Evolutionary conservation across 2,113 vertebrate genomes (phyloP).

Genomic region (Brachirus orientalis): DNA sequence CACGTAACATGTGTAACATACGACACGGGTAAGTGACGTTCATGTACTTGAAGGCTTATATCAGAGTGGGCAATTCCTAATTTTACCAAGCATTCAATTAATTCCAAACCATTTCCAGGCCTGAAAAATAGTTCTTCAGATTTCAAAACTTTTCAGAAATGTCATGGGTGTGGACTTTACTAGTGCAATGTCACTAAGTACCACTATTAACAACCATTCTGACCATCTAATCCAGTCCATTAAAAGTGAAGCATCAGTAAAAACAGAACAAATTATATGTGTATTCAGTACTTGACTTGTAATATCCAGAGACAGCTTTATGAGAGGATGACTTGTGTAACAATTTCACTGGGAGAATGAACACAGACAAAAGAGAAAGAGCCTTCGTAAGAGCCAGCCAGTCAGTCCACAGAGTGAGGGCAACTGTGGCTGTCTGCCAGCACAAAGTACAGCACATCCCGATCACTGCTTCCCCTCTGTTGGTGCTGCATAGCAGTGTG

Average conservation of each 20-base stretch:
- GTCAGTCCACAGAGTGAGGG: conserved; percentile 26
- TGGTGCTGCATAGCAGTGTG: conserved; percentile 17
- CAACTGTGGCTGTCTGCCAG: conserved; percentile 50
- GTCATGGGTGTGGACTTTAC: too few relatives aligned
- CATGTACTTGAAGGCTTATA: too few relatives aligned
- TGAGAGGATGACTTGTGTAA: conserved; percentile 43
- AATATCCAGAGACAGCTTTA: conserved; percentile 40
- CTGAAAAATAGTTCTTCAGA: too few relatives aligned
- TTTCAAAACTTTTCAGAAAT: too few relatives aligned
- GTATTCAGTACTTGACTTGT: conserved; percentile 15
- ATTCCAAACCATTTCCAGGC: too few relatives aligned
- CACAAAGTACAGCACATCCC: conserved; percentile 35
- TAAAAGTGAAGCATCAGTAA: conserved; percentile 29
- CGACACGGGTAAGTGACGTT: too few relatives aligned
- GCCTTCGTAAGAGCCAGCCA: too few relatives aligned
- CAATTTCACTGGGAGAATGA: conserved; percentile 34
- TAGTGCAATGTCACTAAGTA: conserved; percentile 1
- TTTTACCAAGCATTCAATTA: too few relatives aligned
- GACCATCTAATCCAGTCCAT: background rate
- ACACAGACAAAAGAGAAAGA: conserved; percentile 36
- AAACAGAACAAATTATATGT: conserved; percentile 8
- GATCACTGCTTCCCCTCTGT: conserved; percentile 27
- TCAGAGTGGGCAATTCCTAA: too few relatives aligned
- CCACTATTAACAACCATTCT: background rate
- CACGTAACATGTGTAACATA: too few relatives aligned